Conservation (phyloP, 2,888 invertebrate genomes). For the Drosophila greeni region DNA sequence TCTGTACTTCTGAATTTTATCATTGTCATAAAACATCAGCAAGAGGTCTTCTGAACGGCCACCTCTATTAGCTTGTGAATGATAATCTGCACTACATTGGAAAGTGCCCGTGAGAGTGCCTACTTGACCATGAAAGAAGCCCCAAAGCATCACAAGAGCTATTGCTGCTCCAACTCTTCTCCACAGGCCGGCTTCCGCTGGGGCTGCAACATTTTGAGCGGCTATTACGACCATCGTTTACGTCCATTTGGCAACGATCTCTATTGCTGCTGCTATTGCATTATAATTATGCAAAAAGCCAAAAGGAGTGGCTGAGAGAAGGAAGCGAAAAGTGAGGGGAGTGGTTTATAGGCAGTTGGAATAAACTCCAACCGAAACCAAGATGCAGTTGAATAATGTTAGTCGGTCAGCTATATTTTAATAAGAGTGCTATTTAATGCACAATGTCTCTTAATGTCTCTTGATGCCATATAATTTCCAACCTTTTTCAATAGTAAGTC, state of each 20-base stretch:
- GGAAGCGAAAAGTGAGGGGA: conserved; percentile 11
- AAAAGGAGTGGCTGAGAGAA: conserved; percentile 14
- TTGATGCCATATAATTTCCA: background rate
- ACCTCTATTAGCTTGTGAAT: conserved; percentile 2
- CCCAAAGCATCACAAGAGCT: conserved; percentile 41
- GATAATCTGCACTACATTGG: conserved; percentile 3
- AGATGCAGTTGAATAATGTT: conserved; percentile 70
- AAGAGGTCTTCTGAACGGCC: background rate
- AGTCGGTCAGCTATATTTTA: background rate
- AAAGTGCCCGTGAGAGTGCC: conserved; percentile 38
- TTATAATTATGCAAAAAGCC: conserved; percentile 69
- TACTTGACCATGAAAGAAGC: conserved; percentile 72
- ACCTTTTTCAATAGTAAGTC: too few species aligned
- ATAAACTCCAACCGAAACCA: conserved; percentile 72
- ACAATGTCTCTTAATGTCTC: background rate
- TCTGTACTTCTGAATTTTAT: conserved; percentile 2
- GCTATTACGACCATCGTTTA: conserved; percentile 54
- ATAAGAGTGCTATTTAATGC: background rate
- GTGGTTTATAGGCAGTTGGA: conserved; percentile 8
- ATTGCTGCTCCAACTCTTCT: conserved; percentile 14
- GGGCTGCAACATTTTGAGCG: conserved; percentile 45
- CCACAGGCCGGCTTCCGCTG: conserved; percentile 20
- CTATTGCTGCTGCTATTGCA: conserved; percentile 45
- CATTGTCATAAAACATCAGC: background rate
- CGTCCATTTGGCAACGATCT: conserved; percentile 39